phyloP scores from a whole-genome alignment of 2,888 invertebrate species.

The Drosophila trichaetosa region DNA sequence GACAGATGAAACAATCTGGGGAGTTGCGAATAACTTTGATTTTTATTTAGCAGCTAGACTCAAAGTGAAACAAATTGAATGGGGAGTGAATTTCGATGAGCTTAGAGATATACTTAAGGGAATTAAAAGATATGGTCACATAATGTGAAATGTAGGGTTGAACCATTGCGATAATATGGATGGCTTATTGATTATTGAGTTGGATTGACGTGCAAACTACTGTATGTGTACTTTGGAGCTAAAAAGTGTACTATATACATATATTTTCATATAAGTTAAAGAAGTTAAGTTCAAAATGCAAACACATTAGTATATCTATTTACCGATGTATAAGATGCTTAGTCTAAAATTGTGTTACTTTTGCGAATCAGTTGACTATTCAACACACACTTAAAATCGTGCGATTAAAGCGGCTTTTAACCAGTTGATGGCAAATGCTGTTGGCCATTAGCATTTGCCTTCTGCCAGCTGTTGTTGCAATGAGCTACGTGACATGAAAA shows the following conservation, averaged over 20 bases:
- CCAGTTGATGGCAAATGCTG: slow-evolving; percentile 41
- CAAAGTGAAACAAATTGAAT: slow-evolving; percentile 5
- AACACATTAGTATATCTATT: neutral
- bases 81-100: slow-evolving; percentile 1
- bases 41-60: slow-evolving; percentile 5
- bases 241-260: too few relatives aligned
- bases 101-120: slow-evolving; percentile 6
- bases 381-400: slow-evolving; percentile 6
- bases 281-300: neutral
- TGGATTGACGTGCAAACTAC: neutral
- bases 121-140: slow-evolving; percentile 5
- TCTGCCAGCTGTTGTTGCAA: slow-evolving; percentile 54
- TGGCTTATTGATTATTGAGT: neutral
- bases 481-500: slow-evolving; percentile 64
- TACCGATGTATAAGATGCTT: neutral
- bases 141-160: neutral
- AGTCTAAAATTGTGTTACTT: neutral
- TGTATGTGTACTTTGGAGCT: neutral
- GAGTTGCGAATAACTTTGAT: slow-evolving; percentile 23
- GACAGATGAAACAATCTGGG: slow-evolving; percentile 39
- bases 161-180: neutral
- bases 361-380: neutral
- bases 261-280: neutral
- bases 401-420: slow-evolving; percentile 50
- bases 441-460: slow-evolving; percentile 54